phyloP scores from a whole-genome alignment of 2,888 invertebrate genomes.

The Mantis religiosa region DNA sequence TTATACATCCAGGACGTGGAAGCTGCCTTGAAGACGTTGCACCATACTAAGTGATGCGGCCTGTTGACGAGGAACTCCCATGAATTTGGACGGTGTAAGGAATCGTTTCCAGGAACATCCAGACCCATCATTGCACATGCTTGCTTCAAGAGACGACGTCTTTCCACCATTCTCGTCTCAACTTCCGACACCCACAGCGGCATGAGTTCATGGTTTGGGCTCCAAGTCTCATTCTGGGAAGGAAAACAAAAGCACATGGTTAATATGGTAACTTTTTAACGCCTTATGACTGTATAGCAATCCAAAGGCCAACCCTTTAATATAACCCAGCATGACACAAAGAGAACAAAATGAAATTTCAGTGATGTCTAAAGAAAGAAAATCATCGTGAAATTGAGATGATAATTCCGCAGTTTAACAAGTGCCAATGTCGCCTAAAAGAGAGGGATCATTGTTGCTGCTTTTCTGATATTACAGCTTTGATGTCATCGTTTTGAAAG shows the following conservation, averaged over 20 bases:
- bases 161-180: conserved; percentile 56
- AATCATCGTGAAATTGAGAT: too few species aligned
- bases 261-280: neutral
- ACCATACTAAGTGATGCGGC: conserved; percentile 67
- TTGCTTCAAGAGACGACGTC: conserved; percentile 55
- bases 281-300: too few species aligned
- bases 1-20: conserved; percentile 93
- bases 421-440: too few species aligned
- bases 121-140: conserved; percentile 60
- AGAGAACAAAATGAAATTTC: too few species aligned
- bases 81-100: conserved; percentile 60
- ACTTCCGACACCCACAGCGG: conserved; percentile 38
- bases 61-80: conserved; percentile 82
- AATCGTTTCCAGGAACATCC: conserved; percentile 50
- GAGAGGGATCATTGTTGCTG: too few species aligned
- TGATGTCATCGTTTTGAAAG: too few species aligned
- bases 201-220: conserved; percentile 9
- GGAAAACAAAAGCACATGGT: neutral
- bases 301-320: too few species aligned
- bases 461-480: too few species aligned
- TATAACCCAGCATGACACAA: too few species aligned
- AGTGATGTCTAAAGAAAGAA: too few species aligned
- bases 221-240: conserved; percentile 1
- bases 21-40: conserved; percentile 73
- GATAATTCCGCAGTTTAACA: too few species aligned